Conservation (phyloP, 1,140 invertebrate species). For the Drosophila malerkotliana region DNA sequence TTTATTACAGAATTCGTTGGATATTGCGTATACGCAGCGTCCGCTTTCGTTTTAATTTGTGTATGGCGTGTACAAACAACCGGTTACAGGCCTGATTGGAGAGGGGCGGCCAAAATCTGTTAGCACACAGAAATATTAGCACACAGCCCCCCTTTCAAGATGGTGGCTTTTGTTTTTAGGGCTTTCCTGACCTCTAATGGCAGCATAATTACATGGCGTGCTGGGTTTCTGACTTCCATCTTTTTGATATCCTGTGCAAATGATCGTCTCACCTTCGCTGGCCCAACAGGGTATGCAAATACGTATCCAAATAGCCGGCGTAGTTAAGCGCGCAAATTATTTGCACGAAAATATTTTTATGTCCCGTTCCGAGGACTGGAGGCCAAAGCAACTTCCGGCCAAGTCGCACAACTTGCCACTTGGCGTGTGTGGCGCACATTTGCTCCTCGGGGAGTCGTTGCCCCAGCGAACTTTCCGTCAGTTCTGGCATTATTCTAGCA, state of each 20-base stretch:
- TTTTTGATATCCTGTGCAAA: conserved; percentile 46
- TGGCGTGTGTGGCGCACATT: conserved; percentile 79
- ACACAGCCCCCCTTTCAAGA: conserved; percentile 20
- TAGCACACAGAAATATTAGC: conserved; percentile 57
- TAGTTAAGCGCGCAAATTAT: conserved; percentile 80
- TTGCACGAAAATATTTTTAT: conserved; percentile 79
- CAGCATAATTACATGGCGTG: conserved; percentile 69
- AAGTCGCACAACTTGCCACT: conserved; percentile 60
- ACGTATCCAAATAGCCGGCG: conserved; percentile 66
- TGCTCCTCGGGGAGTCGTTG: conserved; percentile 51
- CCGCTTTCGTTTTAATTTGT: conserved; percentile 74
- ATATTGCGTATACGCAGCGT: conserved; percentile 75
- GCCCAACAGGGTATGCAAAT: conserved; percentile 45
- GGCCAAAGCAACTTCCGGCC: conserved; percentile 64
- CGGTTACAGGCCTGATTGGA: conserved; percentile 8
- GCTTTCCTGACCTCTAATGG: conserved; percentile 46
- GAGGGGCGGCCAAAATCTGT: conserved; percentile 48
- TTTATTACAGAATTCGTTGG: conserved; percentile 67
- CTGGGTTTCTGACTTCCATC: conserved; percentile 18
- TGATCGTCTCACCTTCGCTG: conserved; percentile 18
- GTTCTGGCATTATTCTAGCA: neutral
- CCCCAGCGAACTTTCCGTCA: conserved; percentile 16
- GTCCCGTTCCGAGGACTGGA: conserved; percentile 24
- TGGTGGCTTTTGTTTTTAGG: conserved; percentile 11
- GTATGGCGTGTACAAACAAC: conserved; percentile 58